Evolutionary conservation across 92 coral and sea anemone species (phyloP), one percentile per base, ranked within the genome.

Genomic region (Zoanthus solanderi): DNA sequence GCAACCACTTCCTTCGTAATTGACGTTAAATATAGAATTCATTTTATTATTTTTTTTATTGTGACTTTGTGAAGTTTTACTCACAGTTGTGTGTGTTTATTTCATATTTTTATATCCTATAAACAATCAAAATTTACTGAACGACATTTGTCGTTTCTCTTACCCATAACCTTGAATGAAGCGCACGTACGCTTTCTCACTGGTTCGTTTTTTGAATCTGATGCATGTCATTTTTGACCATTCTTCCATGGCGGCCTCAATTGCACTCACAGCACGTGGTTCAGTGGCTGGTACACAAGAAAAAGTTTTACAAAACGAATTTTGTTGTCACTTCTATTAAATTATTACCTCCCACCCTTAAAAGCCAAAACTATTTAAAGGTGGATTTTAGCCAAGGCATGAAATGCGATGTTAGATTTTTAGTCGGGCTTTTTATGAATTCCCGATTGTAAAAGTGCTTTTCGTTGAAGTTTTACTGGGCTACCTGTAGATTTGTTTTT

Each of bases 171-270:
- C 95, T 8, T 81, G 57, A 15, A 83, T 85, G 34, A 94, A 94
- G 84, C 84, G 83, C 5, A 92, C 95, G 60, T 94, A 94, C 16
- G 89, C 97, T 71, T 58, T 15, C 61, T 94, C 97, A 13, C 88
- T 92, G 67, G 92, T 92, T 57, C 97, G 86, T 53, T 83, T 32
- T 75, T 84, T 94, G 91, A 94, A 94, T 13, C 75, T 85, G 58
- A 92, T 88, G 78, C 97, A 94, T 0, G 97, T 94, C 13, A 90
- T 86, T 9, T 87, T 92, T 0, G 97, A 63, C 97, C 97, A 94
- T 79, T 92, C 94, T 28, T 46, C 57, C 91, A 94, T 90, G 31
- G 91, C 97, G 0, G 50, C 91, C 16, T 82, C 32, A 63, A 94
- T 94, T 10, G 95, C 94, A 0, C 47, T 34, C 92, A 92, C 89